Conservation (phyloP, 2,113 vertebrate genomes). For the Indri indri region DNA sequence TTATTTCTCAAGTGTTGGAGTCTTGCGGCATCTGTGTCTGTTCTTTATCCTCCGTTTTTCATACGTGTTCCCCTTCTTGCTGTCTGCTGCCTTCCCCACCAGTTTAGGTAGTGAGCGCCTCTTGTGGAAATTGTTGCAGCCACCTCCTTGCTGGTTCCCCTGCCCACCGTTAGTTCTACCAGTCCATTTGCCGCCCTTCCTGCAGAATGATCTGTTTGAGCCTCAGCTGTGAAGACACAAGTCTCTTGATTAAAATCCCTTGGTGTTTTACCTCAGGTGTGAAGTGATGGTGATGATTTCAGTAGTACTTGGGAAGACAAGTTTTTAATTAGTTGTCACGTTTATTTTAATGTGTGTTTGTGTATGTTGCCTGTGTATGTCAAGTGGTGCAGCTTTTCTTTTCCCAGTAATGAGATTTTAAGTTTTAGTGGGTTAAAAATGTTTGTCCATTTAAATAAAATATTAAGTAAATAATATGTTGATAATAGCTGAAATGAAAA, state of each 20-base stretch:
- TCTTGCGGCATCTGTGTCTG: neutral
- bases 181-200: neutral
- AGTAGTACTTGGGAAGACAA: neutral
- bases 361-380: neutral
- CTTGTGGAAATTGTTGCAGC: neutral
- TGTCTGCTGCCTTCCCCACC: accelerated
- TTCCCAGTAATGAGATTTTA: neutral
- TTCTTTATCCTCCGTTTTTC: neutral
- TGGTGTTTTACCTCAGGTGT: neutral
- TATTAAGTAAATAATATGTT: neutral
- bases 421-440: neutral
- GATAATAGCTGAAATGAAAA: neutral
- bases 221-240: neutral
- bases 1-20: neutral
- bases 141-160: neutral
- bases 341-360: neutral
- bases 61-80: neutral
- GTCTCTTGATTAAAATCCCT: neutral
- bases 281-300: neutral
- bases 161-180: neutral
- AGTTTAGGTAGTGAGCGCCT: neutral
- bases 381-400: neutral
- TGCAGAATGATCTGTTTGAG: neutral
- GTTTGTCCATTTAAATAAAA: neutral
- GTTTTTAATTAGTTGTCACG: neutral